Evolutionary conservation across 2,797 vertebrate species (phyloP).

Genomic region (Betta splendens): DNA sequence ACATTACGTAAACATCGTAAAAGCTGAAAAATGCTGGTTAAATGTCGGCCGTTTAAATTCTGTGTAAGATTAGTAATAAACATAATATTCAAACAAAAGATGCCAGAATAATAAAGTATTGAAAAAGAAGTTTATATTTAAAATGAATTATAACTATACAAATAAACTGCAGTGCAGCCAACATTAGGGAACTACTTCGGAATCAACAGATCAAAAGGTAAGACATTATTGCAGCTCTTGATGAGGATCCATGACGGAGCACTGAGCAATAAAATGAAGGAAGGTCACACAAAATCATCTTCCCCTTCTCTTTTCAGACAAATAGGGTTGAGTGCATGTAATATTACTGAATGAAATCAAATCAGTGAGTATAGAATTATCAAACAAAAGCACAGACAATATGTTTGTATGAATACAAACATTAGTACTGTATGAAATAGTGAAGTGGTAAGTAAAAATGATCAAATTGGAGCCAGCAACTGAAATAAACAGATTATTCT

Average conservation of each 20-base stretch:
- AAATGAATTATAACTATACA: not conserved
- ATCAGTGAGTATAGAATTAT: not conserved
- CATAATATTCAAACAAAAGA: no score
- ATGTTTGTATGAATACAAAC: no score
- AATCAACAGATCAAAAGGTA: no score
- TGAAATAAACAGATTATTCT: no score
- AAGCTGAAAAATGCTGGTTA: no score
- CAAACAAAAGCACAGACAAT: conserved; percentile 24
- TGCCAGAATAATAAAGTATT: not conserved
- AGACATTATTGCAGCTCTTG: not conserved
- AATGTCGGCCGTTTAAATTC: no score
- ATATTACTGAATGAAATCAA: conserved; percentile 13
- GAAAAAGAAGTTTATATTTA: no score
- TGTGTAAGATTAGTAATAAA: no score
- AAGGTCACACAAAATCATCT: not conserved
- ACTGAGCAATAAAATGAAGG: not conserved
- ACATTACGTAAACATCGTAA: no score
- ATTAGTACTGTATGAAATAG: no score
- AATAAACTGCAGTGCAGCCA: not conserved
- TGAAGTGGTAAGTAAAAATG: not conserved
- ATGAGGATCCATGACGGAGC: not conserved
- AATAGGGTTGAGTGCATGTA: conserved; percentile 8
- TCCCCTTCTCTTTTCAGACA: conserved; percentile 3
- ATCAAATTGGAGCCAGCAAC: not conserved
- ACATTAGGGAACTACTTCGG: not conserved